Evolutionary conservation across 2,888 invertebrate species (phyloP).

Genomic region (Phragmatobia fuliginosa): DNA sequence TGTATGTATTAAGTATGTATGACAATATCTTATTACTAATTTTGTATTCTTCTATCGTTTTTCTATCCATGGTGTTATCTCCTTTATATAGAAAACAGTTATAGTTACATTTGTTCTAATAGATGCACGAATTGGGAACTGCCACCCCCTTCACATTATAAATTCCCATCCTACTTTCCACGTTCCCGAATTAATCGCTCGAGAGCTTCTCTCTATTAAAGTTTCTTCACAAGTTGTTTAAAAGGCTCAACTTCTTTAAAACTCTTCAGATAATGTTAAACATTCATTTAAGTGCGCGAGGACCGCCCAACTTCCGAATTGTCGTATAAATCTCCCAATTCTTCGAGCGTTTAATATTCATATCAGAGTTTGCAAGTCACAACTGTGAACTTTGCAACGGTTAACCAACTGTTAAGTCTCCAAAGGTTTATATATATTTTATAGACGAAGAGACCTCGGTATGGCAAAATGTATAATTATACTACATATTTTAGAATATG

Average conservation of each 20-base stretch:
- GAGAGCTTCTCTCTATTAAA: slow-evolving; percentile 83
- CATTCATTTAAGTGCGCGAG: slow-evolving; percentile 84
- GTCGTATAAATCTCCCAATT: slow-evolving; percentile 85
- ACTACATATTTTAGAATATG: no score
- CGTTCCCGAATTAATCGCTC: slow-evolving; percentile 84
- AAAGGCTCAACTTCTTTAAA: slow-evolving; percentile 81
- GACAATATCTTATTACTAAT: no score
- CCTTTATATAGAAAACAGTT: no score
- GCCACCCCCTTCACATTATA: slow-evolving; percentile 80
- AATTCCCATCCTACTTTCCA: slow-evolving; percentile 81
- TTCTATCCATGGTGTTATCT: no score
- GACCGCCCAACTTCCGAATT: slow-evolving; percentile 77
- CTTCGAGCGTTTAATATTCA: slow-evolving; percentile 86
- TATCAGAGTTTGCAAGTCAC: slow-evolving; percentile 69
- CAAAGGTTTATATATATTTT: not conserved
- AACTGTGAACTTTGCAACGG: slow-evolving; percentile 42
- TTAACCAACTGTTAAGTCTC: not conserved
- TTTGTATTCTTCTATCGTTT: not conserved
- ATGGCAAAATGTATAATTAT: no score
- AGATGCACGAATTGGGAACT: slow-evolving; percentile 53
- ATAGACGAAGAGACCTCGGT: not conserved
- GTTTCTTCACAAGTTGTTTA: slow-evolving; percentile 83
- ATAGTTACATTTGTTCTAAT: slow-evolving; percentile 37
- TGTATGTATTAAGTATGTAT: no score
- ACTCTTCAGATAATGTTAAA: slow-evolving; percentile 85